Evolutionary conservation across 2,797 vertebrate genomes (phyloP).

Genomic region (Choloepus didactylus): DNA sequence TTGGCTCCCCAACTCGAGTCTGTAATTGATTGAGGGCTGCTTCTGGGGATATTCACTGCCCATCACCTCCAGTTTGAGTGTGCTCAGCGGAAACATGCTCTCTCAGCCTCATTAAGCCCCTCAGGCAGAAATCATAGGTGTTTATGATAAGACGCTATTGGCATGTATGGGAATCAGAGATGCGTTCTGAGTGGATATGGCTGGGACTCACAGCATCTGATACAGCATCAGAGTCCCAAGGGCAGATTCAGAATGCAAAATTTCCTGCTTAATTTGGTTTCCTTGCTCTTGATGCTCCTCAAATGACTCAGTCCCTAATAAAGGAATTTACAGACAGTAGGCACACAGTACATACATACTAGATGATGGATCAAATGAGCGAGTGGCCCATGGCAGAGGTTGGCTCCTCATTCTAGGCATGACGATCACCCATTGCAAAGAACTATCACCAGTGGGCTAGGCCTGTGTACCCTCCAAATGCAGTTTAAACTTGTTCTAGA

Average conservation of each 20-base stretch:
- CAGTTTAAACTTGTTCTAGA: constrained; percentile 45
- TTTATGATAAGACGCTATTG: constrained; percentile 53
- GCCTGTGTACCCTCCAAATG: neutral
- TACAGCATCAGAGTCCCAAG: neutral
- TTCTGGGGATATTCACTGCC: neutral
- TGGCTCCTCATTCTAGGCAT: neutral
- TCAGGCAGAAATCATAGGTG: constrained; percentile 40
- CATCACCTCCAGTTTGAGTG: neutral
- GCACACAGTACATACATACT: neutral
- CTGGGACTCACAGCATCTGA: neutral
- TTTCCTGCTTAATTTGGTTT: constrained; percentile 32
- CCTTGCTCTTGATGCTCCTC: constrained; percentile 8
- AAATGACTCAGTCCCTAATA: neutral
- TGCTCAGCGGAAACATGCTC: neutral
- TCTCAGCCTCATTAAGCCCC: neutral
- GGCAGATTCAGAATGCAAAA: constrained; percentile 1
- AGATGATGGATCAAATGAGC: neutral
- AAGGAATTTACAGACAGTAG: constrained; percentile 22
- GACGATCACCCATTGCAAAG: neutral
- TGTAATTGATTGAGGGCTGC: constrained; percentile 26
- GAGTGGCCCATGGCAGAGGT: neutral
- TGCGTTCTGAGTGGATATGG: neutral
- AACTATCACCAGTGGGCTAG: neutral
- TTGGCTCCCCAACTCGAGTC: neutral
- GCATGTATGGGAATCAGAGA: neutral